phyloP scores from a whole-genome alignment of 2,888 invertebrate genomes.

The Formica aserva region DNA sequence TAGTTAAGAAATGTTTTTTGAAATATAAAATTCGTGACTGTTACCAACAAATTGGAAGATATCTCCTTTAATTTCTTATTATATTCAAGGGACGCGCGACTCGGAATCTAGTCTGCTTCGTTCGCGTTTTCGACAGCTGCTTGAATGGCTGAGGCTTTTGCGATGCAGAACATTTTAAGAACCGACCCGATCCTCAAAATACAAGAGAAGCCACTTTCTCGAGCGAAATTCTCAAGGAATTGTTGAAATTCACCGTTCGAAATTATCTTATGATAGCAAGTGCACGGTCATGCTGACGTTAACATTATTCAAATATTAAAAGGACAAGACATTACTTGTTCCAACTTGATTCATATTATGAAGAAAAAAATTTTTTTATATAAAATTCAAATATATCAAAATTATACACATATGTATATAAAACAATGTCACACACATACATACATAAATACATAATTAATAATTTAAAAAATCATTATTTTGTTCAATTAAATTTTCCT shows the following conservation, averaged over 20 bases:
- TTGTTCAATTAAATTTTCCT: background rate
- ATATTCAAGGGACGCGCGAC: constrained; percentile 6
- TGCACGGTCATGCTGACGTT: background rate
- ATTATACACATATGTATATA: background rate
- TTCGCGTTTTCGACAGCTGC: constrained; percentile 50
- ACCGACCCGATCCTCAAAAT: constrained; percentile 29
- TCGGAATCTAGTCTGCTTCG: constrained; percentile 43
- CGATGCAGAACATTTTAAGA: constrained; percentile 43
- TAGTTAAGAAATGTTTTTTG: background rate
- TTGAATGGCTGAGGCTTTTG: constrained; percentile 29
- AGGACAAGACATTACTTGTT: background rate
- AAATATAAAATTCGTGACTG: background rate
- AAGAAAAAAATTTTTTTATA: background rate
- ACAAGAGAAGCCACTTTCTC: constrained; percentile 46
- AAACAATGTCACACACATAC: too few relatives aligned
- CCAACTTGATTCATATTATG: background rate
- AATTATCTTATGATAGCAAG: background rate
- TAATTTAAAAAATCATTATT: background rate
- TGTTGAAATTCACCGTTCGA: constrained; percentile 9
- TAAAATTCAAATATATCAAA: background rate
- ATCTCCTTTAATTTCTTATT: constrained; percentile 49
- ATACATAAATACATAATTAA: background rate
- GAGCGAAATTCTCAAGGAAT: constrained; percentile 25
- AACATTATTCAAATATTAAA: constrained; percentile 14
- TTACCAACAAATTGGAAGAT: background rate